These are phyloP conservation scores for Microtus ochrogaster DNA, from an alignment of 2,113 vertebrate species.

Conservation along the genomic window DNA sequence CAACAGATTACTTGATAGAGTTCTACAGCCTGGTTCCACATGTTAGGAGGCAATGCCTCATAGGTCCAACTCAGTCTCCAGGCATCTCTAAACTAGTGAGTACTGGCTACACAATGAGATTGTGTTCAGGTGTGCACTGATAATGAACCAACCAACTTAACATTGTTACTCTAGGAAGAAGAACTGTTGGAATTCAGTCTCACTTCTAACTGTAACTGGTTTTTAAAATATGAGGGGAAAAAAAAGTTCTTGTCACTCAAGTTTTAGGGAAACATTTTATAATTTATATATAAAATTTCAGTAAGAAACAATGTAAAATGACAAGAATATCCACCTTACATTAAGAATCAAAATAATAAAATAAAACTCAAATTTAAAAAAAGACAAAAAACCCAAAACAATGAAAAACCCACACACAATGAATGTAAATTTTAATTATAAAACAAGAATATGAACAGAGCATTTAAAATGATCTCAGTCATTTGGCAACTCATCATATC, in stretches of 20 bases:
- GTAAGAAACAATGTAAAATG: constrained; percentile 91
- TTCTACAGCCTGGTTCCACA: not conserved
- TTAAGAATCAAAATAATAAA: constrained; percentile 73
- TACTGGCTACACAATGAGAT: rapidly evolving
- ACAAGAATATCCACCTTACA: constrained; percentile 88
- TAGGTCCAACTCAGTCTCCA: no score
- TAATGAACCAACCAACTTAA: not conserved
- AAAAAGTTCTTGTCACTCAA: constrained; percentile 78
- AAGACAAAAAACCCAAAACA: constrained; percentile 44
- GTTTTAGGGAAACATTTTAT: constrained; percentile 88
- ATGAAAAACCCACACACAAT: constrained; percentile 58
- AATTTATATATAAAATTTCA: constrained; percentile 91
- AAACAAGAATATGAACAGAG: constrained; percentile 88
- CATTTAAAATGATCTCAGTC: constrained; percentile 88
- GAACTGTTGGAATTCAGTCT: not conserved
- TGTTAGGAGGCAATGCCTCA: not conserved
- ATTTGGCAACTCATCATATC: constrained; percentile 89
- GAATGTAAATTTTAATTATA: constrained; percentile 87
- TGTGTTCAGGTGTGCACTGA: not conserved
- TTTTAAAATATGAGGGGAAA: not conserved
- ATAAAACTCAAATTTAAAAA: not conserved
- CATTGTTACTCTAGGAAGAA: not conserved
- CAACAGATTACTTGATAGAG: not conserved
- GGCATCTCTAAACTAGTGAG: no score
- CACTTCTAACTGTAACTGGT: not conserved